These are phyloP conservation scores for Patella pellucida DNA, from an alignment of 2,888 invertebrate genomes.

Conservation along the genomic window DNA sequence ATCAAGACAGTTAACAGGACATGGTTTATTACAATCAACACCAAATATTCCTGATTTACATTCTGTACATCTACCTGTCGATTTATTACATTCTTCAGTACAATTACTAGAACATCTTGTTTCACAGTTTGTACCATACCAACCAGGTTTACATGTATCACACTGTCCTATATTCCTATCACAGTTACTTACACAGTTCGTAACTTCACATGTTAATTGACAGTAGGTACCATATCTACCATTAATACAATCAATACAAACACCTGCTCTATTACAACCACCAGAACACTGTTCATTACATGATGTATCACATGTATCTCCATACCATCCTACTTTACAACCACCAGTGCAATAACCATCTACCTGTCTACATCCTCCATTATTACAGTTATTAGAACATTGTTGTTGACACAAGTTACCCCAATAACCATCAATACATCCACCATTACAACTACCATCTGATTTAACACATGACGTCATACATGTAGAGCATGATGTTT, in stretches of 20 bases:
- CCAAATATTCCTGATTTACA: constrained; percentile 2
- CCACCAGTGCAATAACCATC: not conserved
- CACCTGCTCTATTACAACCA: too few relatives aligned
- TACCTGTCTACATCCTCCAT: not conserved
- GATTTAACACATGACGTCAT: not conserved
- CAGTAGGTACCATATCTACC: too few relatives aligned
- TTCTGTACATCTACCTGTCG: not conserved
- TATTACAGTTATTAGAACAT: not conserved
- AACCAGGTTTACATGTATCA: not conserved
- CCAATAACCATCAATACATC: not conserved
- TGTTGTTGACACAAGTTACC: not conserved
- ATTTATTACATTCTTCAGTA: not conserved
- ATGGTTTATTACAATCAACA: not conserved
- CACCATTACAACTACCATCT: not conserved
- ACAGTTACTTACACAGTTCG: too few relatives aligned
- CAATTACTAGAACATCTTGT: not conserved
- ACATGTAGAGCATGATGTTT: too few relatives aligned
- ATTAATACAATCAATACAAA: too few relatives aligned
- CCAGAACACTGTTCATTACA: not conserved
- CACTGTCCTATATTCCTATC: not conserved
- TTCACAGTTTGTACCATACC: not conserved
- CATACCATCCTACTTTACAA: not conserved
- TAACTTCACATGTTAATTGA: too few relatives aligned
- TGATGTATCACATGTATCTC: not conserved
- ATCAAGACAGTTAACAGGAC: too few relatives aligned